phyloP scores from a whole-genome alignment of 2,113 vertebrate genomes.

The Morone chrysops region DNA sequence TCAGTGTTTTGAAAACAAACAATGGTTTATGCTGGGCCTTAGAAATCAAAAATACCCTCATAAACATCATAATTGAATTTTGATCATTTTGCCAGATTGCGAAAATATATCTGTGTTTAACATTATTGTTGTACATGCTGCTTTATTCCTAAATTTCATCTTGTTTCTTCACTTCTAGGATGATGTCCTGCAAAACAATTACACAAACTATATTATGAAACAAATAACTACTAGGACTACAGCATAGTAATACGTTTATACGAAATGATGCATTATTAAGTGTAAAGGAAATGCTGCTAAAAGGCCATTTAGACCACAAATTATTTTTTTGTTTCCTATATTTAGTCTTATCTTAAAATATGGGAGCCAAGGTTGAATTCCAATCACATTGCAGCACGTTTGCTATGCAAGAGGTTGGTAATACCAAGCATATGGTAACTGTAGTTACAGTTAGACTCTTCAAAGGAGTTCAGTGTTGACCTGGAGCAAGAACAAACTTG shows the following conservation, averaged over 20 bases:
- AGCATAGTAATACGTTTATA: neutral
- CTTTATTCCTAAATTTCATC: neutral
- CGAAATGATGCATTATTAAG: neutral
- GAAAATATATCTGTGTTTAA: neutral
- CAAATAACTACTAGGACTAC: neutral
- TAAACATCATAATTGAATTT: neutral
- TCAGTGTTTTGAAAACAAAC: slow-evolving; percentile 30
- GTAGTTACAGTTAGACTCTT: slow-evolving; percentile 59
- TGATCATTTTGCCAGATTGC: neutral
- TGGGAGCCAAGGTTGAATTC: slow-evolving; percentile 65
- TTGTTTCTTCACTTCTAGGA: neutral
- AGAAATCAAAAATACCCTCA: neutral
- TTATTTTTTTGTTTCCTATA: slow-evolving; percentile 4
- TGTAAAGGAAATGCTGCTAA: neutral
- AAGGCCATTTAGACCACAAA: neutral
- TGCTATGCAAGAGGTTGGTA: slow-evolving; percentile 59
- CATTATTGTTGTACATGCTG: neutral
- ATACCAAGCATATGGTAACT: slow-evolving; percentile 79
- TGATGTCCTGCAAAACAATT: neutral
- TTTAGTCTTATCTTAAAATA: slow-evolving; percentile 43
- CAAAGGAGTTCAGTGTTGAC: slow-evolving; percentile 67
- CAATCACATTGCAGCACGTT: slow-evolving; percentile 61
- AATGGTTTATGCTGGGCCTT: slow-evolving; percentile 1
- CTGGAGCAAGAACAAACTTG: slow-evolving; percentile 74
- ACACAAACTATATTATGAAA: neutral